Evolutionary conservation across 2,888 invertebrate species (phyloP), one percentile per base, ranked within the genome.

Genomic region (Magallana nippona): DNA sequence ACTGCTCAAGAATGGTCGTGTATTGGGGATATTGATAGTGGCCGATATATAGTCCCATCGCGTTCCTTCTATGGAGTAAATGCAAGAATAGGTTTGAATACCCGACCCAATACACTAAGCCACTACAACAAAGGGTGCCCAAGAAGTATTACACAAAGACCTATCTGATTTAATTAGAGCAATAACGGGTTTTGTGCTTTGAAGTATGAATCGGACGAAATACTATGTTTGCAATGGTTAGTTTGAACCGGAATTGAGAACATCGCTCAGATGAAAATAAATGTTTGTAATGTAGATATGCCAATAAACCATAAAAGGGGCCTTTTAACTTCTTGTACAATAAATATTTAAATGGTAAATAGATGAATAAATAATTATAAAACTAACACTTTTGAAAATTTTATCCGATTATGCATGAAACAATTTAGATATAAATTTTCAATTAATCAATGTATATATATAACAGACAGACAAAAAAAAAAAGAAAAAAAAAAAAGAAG

Each of bases 101-200:
- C 71, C 32, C 71, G 71, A 71, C 13, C 71, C 71, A 71, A 71
- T 71, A 71, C 71, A 71, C 71, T 27, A 15, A 71, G 27, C 32
- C 27, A 1, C 10, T 13, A 71, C 15, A 71, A 71, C 71, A 71
- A 71, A 27, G 71, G 13, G 3, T 13, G 22, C 15, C 71, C 71
- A 32, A 22, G 15, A 27, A 27, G 13, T 5, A 71, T 32, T 32
- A 15, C 32, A 22, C 27, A 27, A 15, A 15, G 22, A 27, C 60
- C 27, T 71, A 71, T 71, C 71, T 71, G 71, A 71, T 71, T 71
- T 71, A 71, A 71, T 71, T 71, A 27, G 71, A 15, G 71, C 22
- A 71, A 63, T 22, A 27, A 27, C 13, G 71, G 71, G 32, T 32
- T 27, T 22, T 19, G 71, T 10, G 27, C 71, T 71, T 71, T 71